Evolutionary conservation across 2,113 vertebrate genomes (phyloP).

Genomic region (Chaetodon auriga): DNA sequence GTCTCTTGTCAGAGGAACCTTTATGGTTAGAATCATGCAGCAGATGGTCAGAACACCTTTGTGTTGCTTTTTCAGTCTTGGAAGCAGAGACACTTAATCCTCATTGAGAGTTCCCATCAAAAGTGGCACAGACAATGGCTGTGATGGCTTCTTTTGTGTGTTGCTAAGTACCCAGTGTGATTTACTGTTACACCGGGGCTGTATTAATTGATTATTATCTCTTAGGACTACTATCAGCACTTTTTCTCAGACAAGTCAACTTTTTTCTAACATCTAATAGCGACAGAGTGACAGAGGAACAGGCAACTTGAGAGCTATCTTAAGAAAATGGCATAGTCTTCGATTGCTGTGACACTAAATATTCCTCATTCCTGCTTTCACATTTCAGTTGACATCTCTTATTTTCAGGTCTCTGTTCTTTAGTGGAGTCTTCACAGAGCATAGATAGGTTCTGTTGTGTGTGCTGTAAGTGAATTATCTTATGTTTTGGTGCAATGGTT

Average conservation of each 20-base stretch:
- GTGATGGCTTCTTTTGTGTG: constrained; percentile 78
- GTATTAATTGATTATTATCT: constrained; percentile 80
- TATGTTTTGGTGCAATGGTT: too few species aligned
- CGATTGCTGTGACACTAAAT: constrained; percentile 64
- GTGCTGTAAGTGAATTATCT: too few species aligned
- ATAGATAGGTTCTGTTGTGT: neutral
- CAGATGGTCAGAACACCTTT: constrained; percentile 33
- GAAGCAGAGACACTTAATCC: constrained; percentile 36
- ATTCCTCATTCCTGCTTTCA: constrained; percentile 34
- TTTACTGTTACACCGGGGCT: constrained; percentile 75
- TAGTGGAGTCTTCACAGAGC: neutral
- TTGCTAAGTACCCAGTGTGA: constrained; percentile 80
- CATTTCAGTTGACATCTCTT: constrained; percentile 28
- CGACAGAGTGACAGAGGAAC: constrained; percentile 64
- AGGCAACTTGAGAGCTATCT: constrained; percentile 48
- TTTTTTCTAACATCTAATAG: constrained; percentile 74
- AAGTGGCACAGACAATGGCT: constrained; percentile 72
- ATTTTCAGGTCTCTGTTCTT: constrained; percentile 7
- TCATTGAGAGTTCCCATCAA: constrained; percentile 68
- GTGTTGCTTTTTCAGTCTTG: constrained; percentile 28
- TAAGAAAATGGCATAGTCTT: constrained; percentile 58
- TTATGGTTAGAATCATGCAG: constrained; percentile 2
- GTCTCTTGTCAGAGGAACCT: neutral
- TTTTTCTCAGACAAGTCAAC: constrained; percentile 74
- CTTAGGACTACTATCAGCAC: constrained; percentile 74